Percentiles rank a stretch among this genome's conserved stretches.
Conservation (phyloP, 2,888 invertebrate genomes). For the Napeogenes inachia region DNA sequence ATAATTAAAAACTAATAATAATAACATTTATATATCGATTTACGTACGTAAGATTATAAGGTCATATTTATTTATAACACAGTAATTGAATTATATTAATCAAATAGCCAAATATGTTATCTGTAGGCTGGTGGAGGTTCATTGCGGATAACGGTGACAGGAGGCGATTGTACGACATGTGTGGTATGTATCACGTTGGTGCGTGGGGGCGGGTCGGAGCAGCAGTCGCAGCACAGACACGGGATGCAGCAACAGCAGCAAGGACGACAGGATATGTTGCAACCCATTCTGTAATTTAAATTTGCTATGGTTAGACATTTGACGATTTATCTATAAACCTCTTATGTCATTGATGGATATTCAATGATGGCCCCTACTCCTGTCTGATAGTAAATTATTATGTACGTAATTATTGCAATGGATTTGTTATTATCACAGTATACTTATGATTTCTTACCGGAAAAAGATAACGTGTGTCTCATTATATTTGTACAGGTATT, state of each 20-base stretch:
- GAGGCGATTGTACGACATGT: constrained; percentile 36
- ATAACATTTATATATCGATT: too few relatives aligned
- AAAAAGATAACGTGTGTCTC: too few relatives aligned
- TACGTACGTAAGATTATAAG: too few relatives aligned
- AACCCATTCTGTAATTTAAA: constrained; percentile 62
- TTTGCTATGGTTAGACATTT: constrained; percentile 1
- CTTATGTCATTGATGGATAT: too few relatives aligned
- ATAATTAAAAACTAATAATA: too few relatives aligned
- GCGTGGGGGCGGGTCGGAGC: constrained; percentile 44
- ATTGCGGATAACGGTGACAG: constrained; percentile 33
- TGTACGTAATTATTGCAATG: too few relatives aligned
- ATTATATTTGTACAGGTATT: too few relatives aligned
- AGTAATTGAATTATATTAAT: neutral
- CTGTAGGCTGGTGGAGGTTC: constrained; percentile 50
- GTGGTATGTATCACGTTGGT: constrained; percentile 40
- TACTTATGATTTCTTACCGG: too few relatives aligned
- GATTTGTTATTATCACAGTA: too few relatives aligned
- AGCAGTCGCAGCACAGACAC: constrained; percentile 64
- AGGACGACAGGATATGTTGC: constrained; percentile 63
- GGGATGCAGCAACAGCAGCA: constrained; percentile 69
- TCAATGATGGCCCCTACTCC: too few relatives aligned
- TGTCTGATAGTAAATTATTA: too few relatives aligned
- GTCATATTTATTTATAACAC: too few relatives aligned
- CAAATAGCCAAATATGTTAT: constrained; percentile 28
- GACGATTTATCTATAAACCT: neutral